Evolutionary conservation across 2,888 invertebrate genomes (phyloP).

Genomic region (Drosophila testacea): DNA sequence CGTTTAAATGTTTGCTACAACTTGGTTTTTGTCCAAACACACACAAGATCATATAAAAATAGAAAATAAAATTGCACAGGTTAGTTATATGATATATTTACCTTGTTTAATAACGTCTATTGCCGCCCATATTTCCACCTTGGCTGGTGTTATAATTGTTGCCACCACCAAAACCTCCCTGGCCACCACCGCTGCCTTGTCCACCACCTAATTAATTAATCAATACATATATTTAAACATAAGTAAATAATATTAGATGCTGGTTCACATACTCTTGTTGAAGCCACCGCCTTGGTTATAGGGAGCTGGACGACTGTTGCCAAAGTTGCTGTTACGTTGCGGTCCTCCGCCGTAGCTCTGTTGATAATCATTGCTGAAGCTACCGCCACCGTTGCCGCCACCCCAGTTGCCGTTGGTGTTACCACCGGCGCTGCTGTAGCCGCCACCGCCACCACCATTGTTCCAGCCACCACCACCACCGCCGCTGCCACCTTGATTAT

Average conservation of each 20-base stretch:
- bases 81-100: slow-evolving; percentile 50
- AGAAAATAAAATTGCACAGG: too few relatives aligned
- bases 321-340: slow-evolving; percentile 87
- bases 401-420: slow-evolving; percentile 89
- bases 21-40: slow-evolving; percentile 29
- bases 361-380: slow-evolving; percentile 89
- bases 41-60: slow-evolving; percentile 18
- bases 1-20: slow-evolving; percentile 36
- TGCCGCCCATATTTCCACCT: slow-evolving; percentile 81
- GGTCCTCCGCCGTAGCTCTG: slow-evolving; percentile 94
- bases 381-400: slow-evolving; percentile 59
- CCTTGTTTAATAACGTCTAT: slow-evolving; percentile 82
- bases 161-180: slow-evolving; percentile 69
- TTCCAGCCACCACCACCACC: slow-evolving; percentile 64
- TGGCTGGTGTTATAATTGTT: slow-evolving; percentile 81
- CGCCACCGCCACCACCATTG: slow-evolving; percentile 85
- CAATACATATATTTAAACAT: background rate
- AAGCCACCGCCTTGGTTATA: slow-evolving; percentile 78
- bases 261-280: slow-evolving; percentile 71
- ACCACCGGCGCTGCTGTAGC: slow-evolving; percentile 85
- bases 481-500: slow-evolving; percentile 58
- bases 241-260: background rate
- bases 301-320: slow-evolving; percentile 82
- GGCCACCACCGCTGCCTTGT: slow-evolving; percentile 65
- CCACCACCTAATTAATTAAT: slow-evolving; percentile 63